Conservation (phyloP, 1,140 invertebrate genomes). For the Drosophila lacertosa region DNA sequence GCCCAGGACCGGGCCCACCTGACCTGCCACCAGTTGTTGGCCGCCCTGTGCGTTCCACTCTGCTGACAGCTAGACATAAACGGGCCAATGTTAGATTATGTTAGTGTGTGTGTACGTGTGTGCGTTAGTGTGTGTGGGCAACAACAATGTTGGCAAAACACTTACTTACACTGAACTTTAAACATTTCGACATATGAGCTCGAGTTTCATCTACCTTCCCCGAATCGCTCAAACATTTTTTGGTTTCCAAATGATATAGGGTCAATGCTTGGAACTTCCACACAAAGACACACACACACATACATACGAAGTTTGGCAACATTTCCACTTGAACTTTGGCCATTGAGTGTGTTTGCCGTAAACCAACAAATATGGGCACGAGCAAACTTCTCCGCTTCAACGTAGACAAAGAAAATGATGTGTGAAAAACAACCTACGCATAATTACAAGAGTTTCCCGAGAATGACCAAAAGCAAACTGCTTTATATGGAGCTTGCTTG, state of each 20-base stretch:
- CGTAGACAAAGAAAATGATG: neutral
- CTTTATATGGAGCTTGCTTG: too few species aligned
- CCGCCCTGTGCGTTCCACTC: neutral
- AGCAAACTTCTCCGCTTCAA: neutral
- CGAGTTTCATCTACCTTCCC: neutral
- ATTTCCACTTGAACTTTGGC: slow-evolving; percentile 24
- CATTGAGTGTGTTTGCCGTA: slow-evolving; percentile 12
- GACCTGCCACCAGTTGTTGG: neutral
- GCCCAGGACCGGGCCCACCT: slow-evolving; percentile 20
- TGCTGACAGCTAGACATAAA: slow-evolving; percentile 22
- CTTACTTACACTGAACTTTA: slow-evolving; percentile 45
- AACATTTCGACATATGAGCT: slow-evolving; percentile 27
- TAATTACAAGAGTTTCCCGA: neutral
- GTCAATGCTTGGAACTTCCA: slow-evolving; percentile 11
- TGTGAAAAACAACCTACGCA: neutral
- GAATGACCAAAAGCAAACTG: neutral
- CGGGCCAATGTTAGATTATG: slow-evolving; percentile 44
- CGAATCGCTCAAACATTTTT: slow-evolving; percentile 8
- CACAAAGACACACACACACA: slow-evolving; percentile 2
- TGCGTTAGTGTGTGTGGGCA: slow-evolving; percentile 28
- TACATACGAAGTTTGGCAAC: slow-evolving; percentile 13
- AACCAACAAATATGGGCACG: slow-evolving; percentile 11
- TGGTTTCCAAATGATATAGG: slow-evolving; percentile 27
- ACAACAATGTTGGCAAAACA: slow-evolving; percentile 55
- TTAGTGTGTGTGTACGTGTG: slow-evolving; percentile 12